A percentile compares a stretch with the other conserved stretches of the same genome.
Evolutionary conservation across 2,113 vertebrate genomes (phyloP).

Genomic region (Oncorhynchus clarkii): DNA sequence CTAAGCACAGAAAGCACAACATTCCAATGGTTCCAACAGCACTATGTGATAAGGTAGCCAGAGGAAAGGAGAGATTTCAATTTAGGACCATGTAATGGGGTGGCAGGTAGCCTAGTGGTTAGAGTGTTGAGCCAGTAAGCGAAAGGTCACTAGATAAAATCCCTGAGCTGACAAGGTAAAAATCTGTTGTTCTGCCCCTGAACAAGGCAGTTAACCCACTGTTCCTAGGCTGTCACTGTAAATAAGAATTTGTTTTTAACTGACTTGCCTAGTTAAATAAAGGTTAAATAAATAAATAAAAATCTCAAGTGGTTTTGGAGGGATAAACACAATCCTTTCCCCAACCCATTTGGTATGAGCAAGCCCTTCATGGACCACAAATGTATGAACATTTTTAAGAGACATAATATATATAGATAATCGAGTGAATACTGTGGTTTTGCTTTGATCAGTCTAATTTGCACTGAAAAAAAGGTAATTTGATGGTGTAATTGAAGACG

Average conservation of each 20-base stretch:
- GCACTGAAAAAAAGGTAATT: background rate
- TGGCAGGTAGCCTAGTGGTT: too few relatives aligned
- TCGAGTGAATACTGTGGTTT: slow-evolving; percentile 50
- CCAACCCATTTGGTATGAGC: slow-evolving; percentile 58
- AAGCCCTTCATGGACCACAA: slow-evolving; percentile 55
- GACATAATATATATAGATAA: too few relatives aligned
- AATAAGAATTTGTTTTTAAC: too few relatives aligned
- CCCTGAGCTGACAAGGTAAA: too few relatives aligned
- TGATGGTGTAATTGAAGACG: background rate
- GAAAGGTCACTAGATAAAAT: too few relatives aligned
- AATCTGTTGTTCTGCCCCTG: too few relatives aligned
- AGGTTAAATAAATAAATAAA: too few relatives aligned
- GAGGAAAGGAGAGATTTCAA: slow-evolving; percentile 49
- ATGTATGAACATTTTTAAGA: slow-evolving; percentile 49
- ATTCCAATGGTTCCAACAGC: slow-evolving; percentile 12
- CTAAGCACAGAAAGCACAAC: slow-evolving; percentile 19
- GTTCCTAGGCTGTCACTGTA: too few relatives aligned
- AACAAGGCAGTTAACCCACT: too few relatives aligned
- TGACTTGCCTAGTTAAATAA: too few relatives aligned
- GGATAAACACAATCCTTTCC: slow-evolving; percentile 61
- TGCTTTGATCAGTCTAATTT: slow-evolving; percentile 52
- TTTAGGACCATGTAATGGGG: slow-evolving; percentile 29
- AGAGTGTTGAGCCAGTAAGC: too few relatives aligned
- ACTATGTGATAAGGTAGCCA: slow-evolving; percentile 58
- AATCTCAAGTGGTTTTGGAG: slow-evolving; percentile 50